Evolutionary conservation across 2,113 vertebrate genomes (phyloP).

Genomic region (Ptychochromis oligacanthus): DNA sequence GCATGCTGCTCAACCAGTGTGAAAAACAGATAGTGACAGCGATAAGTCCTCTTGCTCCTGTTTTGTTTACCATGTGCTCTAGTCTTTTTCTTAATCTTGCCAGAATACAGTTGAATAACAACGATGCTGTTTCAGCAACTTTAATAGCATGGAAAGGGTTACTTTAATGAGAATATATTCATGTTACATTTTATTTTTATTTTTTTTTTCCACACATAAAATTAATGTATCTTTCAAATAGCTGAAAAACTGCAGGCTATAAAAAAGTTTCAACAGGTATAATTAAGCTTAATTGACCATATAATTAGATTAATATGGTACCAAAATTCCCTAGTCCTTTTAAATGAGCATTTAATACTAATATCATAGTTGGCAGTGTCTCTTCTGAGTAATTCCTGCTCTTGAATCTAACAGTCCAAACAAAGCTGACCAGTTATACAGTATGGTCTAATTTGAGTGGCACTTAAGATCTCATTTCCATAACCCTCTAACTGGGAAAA

Average conservation of each 20-base stretch:
- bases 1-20: slow-evolving; percentile 49
- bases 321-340: slow-evolving; percentile 12
- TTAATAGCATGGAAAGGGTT: too few relatives aligned
- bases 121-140: background rate
- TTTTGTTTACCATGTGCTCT: slow-evolving; percentile 16
- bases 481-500: slow-evolving; percentile 59
- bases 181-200: background rate
- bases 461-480: slow-evolving; percentile 59
- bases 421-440: slow-evolving; percentile 30
- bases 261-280: slow-evolving; percentile 9
- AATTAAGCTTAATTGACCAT: slow-evolving; percentile 16
- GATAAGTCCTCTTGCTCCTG: slow-evolving; percentile 32
- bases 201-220: background rate
- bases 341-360: slow-evolving; percentile 38
- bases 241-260: background rate
- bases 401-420: slow-evolving; percentile 32
- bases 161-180: background rate
- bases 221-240: background rate
- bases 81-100: background rate
- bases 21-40: slow-evolving; percentile 67
- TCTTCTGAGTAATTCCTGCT: slow-evolving; percentile 20
- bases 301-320: slow-evolving; percentile 36
- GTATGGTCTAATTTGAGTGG: slow-evolving; percentile 39
- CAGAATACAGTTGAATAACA: background rate
- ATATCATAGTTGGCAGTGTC: background rate